These are phyloP conservation scores for Conomelus anceps DNA, from an alignment of 2,888 invertebrate species.

Conservation along the genomic window DNA sequence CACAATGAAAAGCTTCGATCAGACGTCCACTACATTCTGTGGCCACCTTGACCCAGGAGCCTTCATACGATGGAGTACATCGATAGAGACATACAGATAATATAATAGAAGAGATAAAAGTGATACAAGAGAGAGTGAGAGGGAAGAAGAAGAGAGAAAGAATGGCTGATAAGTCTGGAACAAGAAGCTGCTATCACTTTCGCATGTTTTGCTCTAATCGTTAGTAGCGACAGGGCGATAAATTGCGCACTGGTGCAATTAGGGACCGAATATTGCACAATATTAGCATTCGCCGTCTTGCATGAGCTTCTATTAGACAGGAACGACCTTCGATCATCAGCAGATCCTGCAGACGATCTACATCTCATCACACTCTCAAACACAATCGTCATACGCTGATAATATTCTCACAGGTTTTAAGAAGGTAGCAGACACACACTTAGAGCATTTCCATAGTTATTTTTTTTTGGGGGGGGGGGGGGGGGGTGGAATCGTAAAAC, in stretches of 20 bases:
- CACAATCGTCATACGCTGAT: no score
- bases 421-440: no score
- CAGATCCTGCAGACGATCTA: background rate
- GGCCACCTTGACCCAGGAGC: background rate
- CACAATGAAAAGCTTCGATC: background rate
- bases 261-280: background rate
- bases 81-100: background rate
- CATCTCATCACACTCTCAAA: no score
- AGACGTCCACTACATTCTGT: background rate
- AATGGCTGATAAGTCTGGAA: background rate
- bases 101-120: background rate
- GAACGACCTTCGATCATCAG: background rate
- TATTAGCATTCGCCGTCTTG: background rate
- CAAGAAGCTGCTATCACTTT: background rate
- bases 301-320: background rate
- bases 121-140: background rate
- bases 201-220: background rate
- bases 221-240: background rate
- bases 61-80: background rate
- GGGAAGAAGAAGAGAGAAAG: background rate
- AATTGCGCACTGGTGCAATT: background rate
- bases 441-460: no score
- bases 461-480: no score
- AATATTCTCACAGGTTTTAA: no score
- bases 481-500: no score